Evolutionary conservation across 2,888 invertebrate species (phyloP).

Genomic region (Thyatira batis): DNA sequence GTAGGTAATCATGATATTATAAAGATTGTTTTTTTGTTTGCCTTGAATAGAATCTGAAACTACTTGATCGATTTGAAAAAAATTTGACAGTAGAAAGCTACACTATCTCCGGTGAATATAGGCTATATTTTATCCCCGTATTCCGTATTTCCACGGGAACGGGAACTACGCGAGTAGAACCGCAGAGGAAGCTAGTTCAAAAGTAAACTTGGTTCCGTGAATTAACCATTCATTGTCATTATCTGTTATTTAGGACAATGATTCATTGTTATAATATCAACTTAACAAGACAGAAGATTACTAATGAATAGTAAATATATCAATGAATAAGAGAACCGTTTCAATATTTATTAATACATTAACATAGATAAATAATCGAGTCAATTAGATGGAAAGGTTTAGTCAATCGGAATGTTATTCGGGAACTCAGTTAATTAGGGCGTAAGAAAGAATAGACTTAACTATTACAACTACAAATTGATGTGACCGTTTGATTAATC

Average conservation of each 20-base stretch:
- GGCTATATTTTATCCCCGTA: too few species aligned
- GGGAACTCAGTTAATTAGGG: conserved; percentile 12
- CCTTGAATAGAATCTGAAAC: too few species aligned
- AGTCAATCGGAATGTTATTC: not conserved
- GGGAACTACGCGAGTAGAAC: too few species aligned
- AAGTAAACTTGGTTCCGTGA: not conserved
- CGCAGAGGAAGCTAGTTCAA: not conserved
- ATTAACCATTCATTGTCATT: not conserved
- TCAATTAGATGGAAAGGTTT: not conserved
- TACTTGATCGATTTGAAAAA: too few species aligned
- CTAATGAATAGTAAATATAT: not conserved
- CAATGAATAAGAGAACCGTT: not conserved
- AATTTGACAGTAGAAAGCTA: too few species aligned
- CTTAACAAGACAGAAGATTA: not conserved
- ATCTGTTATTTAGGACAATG: not conserved
- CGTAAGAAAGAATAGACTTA: conserved; percentile 19
- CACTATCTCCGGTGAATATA: too few species aligned
- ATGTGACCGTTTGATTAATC: conserved; percentile 36
- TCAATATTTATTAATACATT: not conserved
- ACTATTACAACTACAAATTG: conserved; percentile 35
- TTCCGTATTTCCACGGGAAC: too few species aligned
- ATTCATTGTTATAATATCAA: not conserved
- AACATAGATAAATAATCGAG: not conserved
- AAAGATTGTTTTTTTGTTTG: too few species aligned
- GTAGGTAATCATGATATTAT: too few species aligned